These are phyloP conservation scores for Actinopyga echinites DNA, from an alignment of 53 echinoderm and acorn worm genomes.

Conservation along the genomic window DNA sequence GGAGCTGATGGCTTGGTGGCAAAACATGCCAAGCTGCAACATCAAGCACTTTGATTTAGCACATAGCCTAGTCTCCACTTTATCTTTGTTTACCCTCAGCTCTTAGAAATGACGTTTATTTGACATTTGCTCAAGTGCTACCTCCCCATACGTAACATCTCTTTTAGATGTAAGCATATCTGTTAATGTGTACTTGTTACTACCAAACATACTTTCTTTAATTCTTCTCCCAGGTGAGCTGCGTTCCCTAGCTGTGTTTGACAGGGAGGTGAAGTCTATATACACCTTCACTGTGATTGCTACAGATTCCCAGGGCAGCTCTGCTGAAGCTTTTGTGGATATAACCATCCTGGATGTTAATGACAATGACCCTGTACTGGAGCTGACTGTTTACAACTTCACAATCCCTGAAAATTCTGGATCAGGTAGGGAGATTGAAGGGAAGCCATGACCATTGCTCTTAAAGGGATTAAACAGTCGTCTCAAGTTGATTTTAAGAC, in stretches of 20 bases:
- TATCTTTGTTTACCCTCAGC: no score
- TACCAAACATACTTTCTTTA: no score
- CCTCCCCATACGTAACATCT: no score
- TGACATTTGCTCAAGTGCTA: no score
- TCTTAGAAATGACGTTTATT: no score
- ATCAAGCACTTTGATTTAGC: no score
- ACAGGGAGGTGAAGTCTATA: constrained; percentile 62
- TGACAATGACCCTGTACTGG: constrained; percentile 68
- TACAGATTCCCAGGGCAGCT: constrained; percentile 64
- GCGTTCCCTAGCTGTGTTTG: constrained; percentile 41
- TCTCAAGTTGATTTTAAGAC: not conserved
- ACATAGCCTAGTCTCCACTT: no score
- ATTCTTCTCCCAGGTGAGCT: constrained; percentile 20
- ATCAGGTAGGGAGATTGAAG: constrained; percentile 43
- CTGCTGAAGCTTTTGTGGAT: constrained; percentile 53
- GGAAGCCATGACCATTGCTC: not conserved
- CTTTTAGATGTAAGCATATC: no score
- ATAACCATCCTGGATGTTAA: constrained; percentile 77
- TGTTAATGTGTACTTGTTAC: no score
- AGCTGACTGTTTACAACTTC: constrained; percentile 58
- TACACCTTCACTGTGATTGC: constrained; percentile 76
- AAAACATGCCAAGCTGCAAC: no score
- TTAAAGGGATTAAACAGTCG: not conserved
- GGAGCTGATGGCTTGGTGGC: no score
- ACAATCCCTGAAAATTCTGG: constrained; percentile 78